phyloP scores from a whole-genome alignment of 92 coral and sea anemone genomes.

The Palythoa grandiflora region DNA sequence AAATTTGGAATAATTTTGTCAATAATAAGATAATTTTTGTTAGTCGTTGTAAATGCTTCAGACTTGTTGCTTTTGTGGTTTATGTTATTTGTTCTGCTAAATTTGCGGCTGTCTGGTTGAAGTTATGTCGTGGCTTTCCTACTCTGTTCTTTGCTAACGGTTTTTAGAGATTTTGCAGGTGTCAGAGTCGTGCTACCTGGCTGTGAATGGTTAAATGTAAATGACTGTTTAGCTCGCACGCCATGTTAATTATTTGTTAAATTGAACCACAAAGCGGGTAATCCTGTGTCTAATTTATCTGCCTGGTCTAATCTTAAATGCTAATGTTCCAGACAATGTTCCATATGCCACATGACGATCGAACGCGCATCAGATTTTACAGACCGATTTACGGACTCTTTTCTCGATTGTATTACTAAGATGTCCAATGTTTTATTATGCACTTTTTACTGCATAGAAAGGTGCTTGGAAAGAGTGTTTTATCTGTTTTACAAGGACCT shows the following conservation, averaged over 20 bases:
- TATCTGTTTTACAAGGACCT: slow-evolving; percentile 49
- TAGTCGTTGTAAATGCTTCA: no score
- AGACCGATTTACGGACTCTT: slow-evolving; percentile 31
- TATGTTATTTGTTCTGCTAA: no score
- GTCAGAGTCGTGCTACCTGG: no score
- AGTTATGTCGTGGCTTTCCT: no score
- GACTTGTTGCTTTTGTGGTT: no score
- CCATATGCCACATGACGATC: slow-evolving; percentile 20
- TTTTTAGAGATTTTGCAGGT: no score
- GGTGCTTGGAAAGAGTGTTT: slow-evolving; percentile 66
- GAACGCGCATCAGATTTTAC: slow-evolving; percentile 24
- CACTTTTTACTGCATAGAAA: slow-evolving; percentile 75
- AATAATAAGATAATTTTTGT: no score
- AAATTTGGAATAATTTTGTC: no score
- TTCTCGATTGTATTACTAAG: slow-evolving; percentile 31
- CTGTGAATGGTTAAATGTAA: background rate
- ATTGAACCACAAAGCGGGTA: slow-evolving; percentile 6
- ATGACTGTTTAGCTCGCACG: background rate
- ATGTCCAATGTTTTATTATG: slow-evolving; percentile 79
- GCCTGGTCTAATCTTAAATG: background rate
- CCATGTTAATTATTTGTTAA: slow-evolving; percentile 9
- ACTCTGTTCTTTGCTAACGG: no score
- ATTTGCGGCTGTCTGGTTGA: no score
- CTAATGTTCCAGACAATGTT: slow-evolving; percentile 4
- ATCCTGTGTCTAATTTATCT: background rate